Percentiles rank a stretch among this genome's conserved stretches.
Evolutionary conservation across 2,113 vertebrate species (phyloP).

Genomic region (Gavia stellata): DNA sequence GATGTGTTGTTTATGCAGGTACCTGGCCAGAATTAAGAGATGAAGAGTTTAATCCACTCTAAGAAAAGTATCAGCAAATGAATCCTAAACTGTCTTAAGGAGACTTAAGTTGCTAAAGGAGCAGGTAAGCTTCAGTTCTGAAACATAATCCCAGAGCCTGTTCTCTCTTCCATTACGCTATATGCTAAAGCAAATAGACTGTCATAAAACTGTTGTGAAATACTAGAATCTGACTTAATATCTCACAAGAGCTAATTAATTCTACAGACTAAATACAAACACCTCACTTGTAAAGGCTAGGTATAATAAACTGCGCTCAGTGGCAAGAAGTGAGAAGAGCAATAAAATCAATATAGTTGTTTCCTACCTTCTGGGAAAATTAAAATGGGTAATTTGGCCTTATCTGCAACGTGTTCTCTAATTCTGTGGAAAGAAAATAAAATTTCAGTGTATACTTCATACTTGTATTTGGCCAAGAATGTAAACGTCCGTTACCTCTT

Average conservation of each 20-base stretch:
- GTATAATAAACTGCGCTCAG: neutral
- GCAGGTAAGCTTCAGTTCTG: neutral
- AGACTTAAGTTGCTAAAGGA: neutral
- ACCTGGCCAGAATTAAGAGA: conserved; percentile 66
- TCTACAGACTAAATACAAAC: neutral
- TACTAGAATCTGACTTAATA: neutral
- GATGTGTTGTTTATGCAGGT: conserved; percentile 96
- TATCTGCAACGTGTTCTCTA: conserved; percentile 83
- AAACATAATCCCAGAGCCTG: neutral
- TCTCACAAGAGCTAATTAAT: neutral
- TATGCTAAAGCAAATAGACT: neutral
- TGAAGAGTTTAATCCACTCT: neutral
- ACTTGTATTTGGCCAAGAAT: neutral
- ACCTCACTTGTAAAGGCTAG: neutral
- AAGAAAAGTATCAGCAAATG: neutral
- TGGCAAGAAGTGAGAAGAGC: neutral
- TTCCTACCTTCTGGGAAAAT: conserved; percentile 95
- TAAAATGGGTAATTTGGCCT: conserved; percentile 89
- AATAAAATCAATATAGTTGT: neutral
- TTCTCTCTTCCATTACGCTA: neutral
- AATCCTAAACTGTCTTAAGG: neutral
- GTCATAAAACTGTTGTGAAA: neutral
- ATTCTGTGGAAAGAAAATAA: conserved; percentile 74
- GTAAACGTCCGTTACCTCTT: neutral
- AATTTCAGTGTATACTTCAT: neutral